phyloP scores from a whole-genome alignment of 2,797 vertebrate genomes.

The Enteromius thamalakanensis region DNA sequence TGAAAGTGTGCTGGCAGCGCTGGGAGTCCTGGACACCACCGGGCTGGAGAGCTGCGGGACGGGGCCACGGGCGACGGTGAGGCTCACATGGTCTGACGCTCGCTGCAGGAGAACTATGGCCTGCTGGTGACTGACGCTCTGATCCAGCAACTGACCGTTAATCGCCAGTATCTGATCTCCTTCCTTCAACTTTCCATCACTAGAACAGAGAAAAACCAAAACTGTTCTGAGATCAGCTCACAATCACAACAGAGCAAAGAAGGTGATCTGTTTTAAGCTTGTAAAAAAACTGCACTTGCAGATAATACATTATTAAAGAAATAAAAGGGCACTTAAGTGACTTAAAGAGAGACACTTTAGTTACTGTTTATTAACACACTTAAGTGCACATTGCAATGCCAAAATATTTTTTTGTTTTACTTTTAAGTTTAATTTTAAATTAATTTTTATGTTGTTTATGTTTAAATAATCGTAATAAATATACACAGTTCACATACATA shows the following conservation, averaged over 20 bases:
- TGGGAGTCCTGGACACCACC: conserved; percentile 89
- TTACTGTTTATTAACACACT: neutral
- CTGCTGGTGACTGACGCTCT: conserved; percentile 94
- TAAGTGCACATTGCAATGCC: neutral
- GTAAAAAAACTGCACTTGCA: neutral
- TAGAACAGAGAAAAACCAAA: conserved; percentile 60
- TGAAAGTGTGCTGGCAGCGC: conserved; percentile 92
- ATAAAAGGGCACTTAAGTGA: neutral
- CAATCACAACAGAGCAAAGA: neutral
- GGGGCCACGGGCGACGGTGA: conserved; percentile 87
- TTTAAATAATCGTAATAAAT: too few species aligned
- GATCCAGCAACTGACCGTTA: conserved; percentile 89
- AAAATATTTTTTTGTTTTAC: neutral
- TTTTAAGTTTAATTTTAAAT: neutral
- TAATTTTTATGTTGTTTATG: neutral
- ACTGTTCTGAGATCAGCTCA: neutral
- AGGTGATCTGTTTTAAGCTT: neutral
- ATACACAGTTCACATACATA: too few species aligned
- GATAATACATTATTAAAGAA: neutral
- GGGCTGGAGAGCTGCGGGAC: conserved; percentile 87
- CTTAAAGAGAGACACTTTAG: neutral
- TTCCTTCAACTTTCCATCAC: conserved; percentile 93
- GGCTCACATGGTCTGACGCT: conserved; percentile 87
- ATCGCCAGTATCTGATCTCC: conserved; percentile 97
- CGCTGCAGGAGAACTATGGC: conserved; percentile 92